Base-by-base conservation (phyloP, 2,113 vertebrate genomes). In the Anas platyrhynchos region DNA sequence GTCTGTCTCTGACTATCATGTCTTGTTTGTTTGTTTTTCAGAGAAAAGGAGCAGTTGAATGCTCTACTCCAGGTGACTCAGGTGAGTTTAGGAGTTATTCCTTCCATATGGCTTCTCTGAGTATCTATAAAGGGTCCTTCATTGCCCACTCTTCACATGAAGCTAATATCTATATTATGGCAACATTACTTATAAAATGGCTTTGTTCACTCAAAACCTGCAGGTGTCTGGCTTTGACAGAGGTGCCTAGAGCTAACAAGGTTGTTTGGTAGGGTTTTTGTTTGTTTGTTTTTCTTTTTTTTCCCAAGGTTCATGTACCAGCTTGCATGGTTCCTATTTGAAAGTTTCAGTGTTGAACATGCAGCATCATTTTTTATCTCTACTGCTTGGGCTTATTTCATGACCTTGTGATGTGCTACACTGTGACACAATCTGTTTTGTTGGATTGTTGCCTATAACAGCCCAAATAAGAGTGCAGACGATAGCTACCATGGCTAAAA, bases 41-140 rank as follows among this genome's bases (percentile, higher is more conserved):
- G 98, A 93, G 97, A 97, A 93, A 95, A 95, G 44, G 89, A 97
- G 18, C 82, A 96, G 36, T 63, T 96, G 93, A 94, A 97, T 73
- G 89, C 4, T 0, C 83, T 89, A 27, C 69, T 90, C 23, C 92
- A 83, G 38, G 91, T 96, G 83, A 76, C 90, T 83, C 95, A 95
- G 95, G 97, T 98, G 73, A 61, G 93, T 93, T 74, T 32, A 27
- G 29, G 4, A 72, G n/a, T 79, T 90, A 22, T 3, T 82, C n/a
- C 90, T 91, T 80, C 67, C 56, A 9, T 31, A 2, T 17, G 4
- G 52, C 67, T 95, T 46, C 66, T 92, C 31, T 54, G 44, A 56
- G 4, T 66, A 17, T 72, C 66, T 93, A 7, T 62, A 50, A 82
- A 72, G 55, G 65, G 54, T 52, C 59, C 74, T 73, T 73, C 66